Evolutionary conservation across 2,888 invertebrate genomes (phyloP).

Genomic region (Zaprionus obscuricornis): DNA sequence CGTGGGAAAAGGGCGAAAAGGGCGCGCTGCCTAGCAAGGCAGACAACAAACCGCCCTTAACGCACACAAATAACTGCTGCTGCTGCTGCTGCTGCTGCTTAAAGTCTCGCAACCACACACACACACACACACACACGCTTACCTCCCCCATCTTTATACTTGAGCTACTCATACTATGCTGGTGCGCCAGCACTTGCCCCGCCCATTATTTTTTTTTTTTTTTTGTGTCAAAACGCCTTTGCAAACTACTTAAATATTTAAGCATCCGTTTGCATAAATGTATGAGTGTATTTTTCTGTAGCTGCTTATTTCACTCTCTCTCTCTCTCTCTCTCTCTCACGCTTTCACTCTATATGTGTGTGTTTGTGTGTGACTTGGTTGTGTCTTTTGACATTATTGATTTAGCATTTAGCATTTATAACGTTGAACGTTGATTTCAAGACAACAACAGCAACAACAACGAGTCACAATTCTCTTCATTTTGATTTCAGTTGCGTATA

Average conservation of each 20-base stretch:
- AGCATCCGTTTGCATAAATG: constrained; percentile 40
- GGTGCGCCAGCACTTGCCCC: too few species aligned
- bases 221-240: constrained; percentile 5
- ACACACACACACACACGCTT: too few species aligned
- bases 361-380: constrained; percentile 9
- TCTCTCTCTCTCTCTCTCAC: background rate
- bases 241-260: constrained; percentile 50
- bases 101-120: too few species aligned
- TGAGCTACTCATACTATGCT: too few species aligned
- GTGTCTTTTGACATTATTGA: constrained; percentile 57
- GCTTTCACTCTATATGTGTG: background rate
- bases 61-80: too few species aligned
- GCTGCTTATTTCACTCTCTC: too few species aligned
- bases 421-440: constrained; percentile 38
- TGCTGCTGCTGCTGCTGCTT: too few species aligned
- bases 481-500: constrained; percentile 24
- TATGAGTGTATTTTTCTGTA: background rate
- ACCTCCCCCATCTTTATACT: background rate
- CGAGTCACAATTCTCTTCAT: constrained; percentile 5
- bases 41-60: constrained; percentile 24
- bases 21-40: too few species aligned
- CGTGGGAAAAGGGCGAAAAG: too few species aligned
- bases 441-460: background rate
- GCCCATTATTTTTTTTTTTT: too few species aligned
- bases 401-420: constrained; percentile 60